These are phyloP conservation scores for Dendrocopos noguchii DNA, from an alignment of 2,113 vertebrate species.

Conservation along the genomic window DNA sequence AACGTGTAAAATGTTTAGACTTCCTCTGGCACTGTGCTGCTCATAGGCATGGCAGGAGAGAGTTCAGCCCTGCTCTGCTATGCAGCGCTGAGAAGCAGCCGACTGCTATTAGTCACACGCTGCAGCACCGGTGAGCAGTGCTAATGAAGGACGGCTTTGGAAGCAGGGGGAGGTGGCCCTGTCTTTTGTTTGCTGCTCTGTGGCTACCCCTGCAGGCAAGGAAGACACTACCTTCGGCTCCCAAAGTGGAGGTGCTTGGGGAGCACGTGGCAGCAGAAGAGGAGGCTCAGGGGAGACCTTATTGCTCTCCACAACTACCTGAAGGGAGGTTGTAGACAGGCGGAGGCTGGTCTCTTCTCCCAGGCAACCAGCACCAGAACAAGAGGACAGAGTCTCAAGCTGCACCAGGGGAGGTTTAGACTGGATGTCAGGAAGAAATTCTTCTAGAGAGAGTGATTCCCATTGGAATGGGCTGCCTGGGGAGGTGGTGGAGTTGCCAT, in stretches of 20 bases:
- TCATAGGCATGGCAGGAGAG: neutral
- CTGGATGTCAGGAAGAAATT: too few relatives aligned
- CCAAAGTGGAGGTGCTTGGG: neutral
- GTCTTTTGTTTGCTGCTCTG: conserved; percentile 19
- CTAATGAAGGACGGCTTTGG: neutral
- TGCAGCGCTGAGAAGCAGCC: neutral
- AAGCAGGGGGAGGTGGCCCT: neutral
- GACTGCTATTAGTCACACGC: neutral
- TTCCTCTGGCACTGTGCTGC: neutral
- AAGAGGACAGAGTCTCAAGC: too few relatives aligned
- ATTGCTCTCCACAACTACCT: too few relatives aligned
- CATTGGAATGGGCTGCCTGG: too few relatives aligned
- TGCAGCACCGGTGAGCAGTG: neutral
- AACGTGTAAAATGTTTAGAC: fast-evolving
- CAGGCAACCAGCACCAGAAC: too few relatives aligned
- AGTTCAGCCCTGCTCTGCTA: neutral
- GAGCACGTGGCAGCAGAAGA: neutral
- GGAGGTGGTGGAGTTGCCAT: too few relatives aligned
- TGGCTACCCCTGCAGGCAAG: conserved; percentile 49
- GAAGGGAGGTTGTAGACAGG: too few relatives aligned
- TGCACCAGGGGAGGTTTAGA: too few relatives aligned
- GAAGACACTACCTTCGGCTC: neutral
- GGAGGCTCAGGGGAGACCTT: too few relatives aligned
- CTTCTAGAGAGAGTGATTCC: too few relatives aligned
- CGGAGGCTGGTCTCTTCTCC: too few relatives aligned